Base-by-base conservation (phyloP, 2,113 vertebrate species). In the Otis tarda region DNA sequence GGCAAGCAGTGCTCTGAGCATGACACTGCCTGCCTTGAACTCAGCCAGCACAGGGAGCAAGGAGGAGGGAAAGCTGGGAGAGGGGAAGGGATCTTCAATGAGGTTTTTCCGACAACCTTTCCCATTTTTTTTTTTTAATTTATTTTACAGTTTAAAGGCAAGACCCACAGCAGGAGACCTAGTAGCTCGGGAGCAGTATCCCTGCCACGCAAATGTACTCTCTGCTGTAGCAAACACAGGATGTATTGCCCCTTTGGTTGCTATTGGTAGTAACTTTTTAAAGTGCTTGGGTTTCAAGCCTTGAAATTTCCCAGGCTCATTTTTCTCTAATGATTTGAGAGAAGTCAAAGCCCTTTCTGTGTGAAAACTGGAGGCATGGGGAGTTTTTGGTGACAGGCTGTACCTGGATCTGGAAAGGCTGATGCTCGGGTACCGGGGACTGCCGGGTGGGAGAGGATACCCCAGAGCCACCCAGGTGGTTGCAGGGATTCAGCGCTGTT, bases 401-500 rank as follows among this genome's bases (percentile, higher is more conserved):
- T 47, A 64, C 39, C n/a, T 70, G 33, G 27, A 68, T 16, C 24
- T 53, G 60, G 37, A 55, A 49, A 37, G 37, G 28, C 23, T 82
- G 56, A 13, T 78, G n/a, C 43, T 80, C 4, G 8, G 13, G 50
- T 35, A 37, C 16, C 0, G 0, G 53, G 6, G 39, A 31, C 53
- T 61, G 30, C 41, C 23, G 1, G 10, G 7, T 23, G 22, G 57
- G n/a, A 78, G 33, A 69, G 65, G 35, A 47, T 49, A 10, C 7
- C 20, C 31, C 41, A 24, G 18, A 88, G 63, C 16, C 1, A 0
- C 21, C 24, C 0, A 2, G 16, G 28, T 8, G 23, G 22, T 12
- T 77, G 8, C n/a, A 67, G 71, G 50, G 65, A 4, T 78, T 71
- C n/a, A 22, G 14, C 2, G 3, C 4, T 57, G 57, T 37, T 93